Conservation (phyloP, 2,113 vertebrate species). For the Pao palembangensis region DNA sequence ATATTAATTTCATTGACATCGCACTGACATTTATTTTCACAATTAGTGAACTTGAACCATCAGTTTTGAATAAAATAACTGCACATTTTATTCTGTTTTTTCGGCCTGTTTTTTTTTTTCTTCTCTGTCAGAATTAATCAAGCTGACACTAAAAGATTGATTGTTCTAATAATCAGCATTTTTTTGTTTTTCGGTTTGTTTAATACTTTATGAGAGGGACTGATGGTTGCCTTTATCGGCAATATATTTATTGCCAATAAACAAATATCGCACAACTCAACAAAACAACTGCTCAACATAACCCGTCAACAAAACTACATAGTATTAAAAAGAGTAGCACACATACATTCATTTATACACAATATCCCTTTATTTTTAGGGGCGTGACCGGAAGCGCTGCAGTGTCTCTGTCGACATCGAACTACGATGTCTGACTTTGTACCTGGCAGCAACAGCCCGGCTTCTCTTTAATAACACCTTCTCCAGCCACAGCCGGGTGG, state of each 20-base stretch:
- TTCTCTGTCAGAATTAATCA: slow-evolving; percentile 18
- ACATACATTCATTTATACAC: no score
- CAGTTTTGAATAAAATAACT: not conserved
- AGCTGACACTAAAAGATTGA: not conserved
- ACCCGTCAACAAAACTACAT: no score
- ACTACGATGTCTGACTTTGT: slow-evolving; percentile 38
- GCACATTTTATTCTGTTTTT: not conserved
- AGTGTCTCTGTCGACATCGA: not conserved
- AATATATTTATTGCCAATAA: no score
- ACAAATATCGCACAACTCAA: no score
- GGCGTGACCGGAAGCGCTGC: slow-evolving; percentile 13
- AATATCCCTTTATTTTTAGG: slow-evolving; percentile 22
- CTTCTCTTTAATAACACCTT: slow-evolving; percentile 7
- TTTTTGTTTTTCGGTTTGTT: not conserved
- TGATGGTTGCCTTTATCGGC: no score
- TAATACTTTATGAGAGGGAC: not conserved
- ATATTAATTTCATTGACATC: not conserved
- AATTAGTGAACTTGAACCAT: not conserved
- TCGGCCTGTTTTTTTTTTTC: not conserved
- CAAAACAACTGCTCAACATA: no score
- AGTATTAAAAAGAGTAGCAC: no score
- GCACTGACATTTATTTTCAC: not conserved
- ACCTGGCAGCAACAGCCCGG: slow-evolving; percentile 11
- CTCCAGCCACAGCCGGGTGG: slow-evolving; percentile 19
- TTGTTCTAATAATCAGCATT: not conserved